Evolutionary conservation across 2,113 vertebrate genomes (phyloP), one percentile per base, ranked within the genome.

Genomic region (Balaeniceps rex): DNA sequence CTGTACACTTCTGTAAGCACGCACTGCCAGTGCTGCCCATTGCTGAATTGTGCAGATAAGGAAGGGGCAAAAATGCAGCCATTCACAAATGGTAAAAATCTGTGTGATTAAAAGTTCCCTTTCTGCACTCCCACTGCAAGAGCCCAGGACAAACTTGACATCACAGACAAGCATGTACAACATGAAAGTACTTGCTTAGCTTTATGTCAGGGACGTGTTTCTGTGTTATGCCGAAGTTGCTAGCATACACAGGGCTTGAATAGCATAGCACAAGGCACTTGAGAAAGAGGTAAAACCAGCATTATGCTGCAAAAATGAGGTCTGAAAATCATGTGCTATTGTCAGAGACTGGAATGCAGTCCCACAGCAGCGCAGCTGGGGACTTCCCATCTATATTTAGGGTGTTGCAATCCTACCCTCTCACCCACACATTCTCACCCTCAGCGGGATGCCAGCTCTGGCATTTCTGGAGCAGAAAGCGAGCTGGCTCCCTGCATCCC

Each of bases 331-430:
- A 31, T 7, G 14, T 28, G 61, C 47, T 82, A 23, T 44, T 81
- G 76, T 87, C 88, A 82, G 79, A 87, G 38, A 8, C 40, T 40
- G 69, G 81, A 93, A 93, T 42, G 81, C 9, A 34, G 87, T 90
- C 58, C 83, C 58, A 83, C 82, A 72, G 75, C 82, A 66, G 66
- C 0, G 6, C 46, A 38, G 75, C 85, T 88, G 70, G 93, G 92
- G 84, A 96, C 87, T 93, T 96, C 92, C 93, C 70, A 46, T 85
- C 94, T 96, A 91, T 95, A 90, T 90, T 94, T 94, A 95, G 87
- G 78, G 36, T 83, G 78, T 86, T 92, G 94, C 85, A 95, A 90
- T 19, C 49, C 84, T 54, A 61, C 36, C 44, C 66, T 94, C 58
- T 93, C 6, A 3, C 87, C 87, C 95, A 87, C 93, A 57, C 8